Percentiles rank a stretch among this genome's conserved stretches.
These are phyloP conservation scores for Stercorarius parasiticus DNA, from an alignment of 2,113 vertebrate species.

Conservation along the genomic window DNA sequence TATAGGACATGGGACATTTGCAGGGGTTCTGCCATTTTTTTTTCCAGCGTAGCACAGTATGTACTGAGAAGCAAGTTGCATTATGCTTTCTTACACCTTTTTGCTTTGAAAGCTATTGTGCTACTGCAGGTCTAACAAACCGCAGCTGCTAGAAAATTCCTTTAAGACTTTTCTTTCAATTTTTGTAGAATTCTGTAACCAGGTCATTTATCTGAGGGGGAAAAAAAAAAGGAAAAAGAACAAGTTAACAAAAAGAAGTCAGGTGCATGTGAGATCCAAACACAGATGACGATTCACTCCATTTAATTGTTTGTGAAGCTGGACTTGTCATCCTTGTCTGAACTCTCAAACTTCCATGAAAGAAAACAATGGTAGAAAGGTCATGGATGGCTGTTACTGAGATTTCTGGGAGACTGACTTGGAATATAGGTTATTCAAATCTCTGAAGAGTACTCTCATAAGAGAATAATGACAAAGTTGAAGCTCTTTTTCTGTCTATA, in stretches of 20 bases:
- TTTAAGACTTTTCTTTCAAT: not conserved
- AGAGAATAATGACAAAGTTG: not conserved
- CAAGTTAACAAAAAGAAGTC: not conserved
- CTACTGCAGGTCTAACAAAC: not conserved
- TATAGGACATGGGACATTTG: not conserved
- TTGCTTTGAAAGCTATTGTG: conserved; percentile 2
- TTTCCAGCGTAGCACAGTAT: not conserved
- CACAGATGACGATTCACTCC: not conserved
- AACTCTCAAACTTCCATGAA: not conserved
- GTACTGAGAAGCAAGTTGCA: not conserved
- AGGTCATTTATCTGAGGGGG: not conserved
- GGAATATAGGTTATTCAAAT: not conserved
- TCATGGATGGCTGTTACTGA: not conserved
- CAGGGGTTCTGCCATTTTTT: not conserved
- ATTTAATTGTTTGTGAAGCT: not conserved
- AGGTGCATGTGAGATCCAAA: not conserved
- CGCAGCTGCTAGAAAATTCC: conserved; percentile 7
- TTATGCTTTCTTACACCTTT: not conserved
- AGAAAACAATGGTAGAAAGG: not conserved
- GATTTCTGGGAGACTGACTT: not conserved
- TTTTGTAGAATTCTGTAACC: not conserved
- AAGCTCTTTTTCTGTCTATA: not conserved
- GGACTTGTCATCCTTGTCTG: not conserved
- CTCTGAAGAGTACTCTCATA: not conserved
- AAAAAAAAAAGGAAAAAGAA: not conserved